These are phyloP conservation scores for Meloidogyne hapla DNA, from an alignment of 1,140 invertebrate species.

Conservation along the genomic window DNA sequence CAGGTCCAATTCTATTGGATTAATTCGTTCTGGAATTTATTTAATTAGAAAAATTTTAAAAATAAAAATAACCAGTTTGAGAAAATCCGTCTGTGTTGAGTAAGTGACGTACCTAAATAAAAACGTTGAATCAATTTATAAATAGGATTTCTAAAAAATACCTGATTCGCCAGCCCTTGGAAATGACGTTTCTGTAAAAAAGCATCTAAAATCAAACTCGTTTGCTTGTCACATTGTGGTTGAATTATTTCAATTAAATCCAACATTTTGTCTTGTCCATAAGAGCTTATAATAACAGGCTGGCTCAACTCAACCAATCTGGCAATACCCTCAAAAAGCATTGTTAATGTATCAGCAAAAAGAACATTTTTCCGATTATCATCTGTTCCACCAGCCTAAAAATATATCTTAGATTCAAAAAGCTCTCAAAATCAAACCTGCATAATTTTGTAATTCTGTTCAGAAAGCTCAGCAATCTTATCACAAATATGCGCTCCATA, in stretches of 20 bases:
- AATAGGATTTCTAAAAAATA: slow-evolving; percentile 5
- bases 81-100: not conserved
- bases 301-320: slow-evolving; percentile 84
- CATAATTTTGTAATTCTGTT: slow-evolving; percentile 70
- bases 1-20: slow-evolving; percentile 83
- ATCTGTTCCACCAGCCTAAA: slow-evolving; percentile 65
- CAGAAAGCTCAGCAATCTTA: slow-evolving; percentile 61
- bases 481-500: slow-evolving; percentile 86
- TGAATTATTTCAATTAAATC: slow-evolving; percentile 66
- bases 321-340: slow-evolving; percentile 85
- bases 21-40: slow-evolving; percentile 64
- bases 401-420: no score
- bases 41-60: not conserved
- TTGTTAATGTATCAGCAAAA: slow-evolving; percentile 79
- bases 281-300: slow-evolving; percentile 87
- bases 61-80: slow-evolving; percentile 7
- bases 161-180: slow-evolving; percentile 45
- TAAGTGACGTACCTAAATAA: slow-evolving; percentile 11
- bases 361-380: slow-evolving; percentile 76
- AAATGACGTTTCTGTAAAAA: slow-evolving; percentile 74
- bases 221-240: slow-evolving; percentile 80
- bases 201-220: slow-evolving; percentile 72
- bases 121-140: not conserved
- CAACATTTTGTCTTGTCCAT: slow-evolving; percentile 70
- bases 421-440: slow-evolving; percentile 20